Evolutionary conservation across 2,113 vertebrate species (phyloP).

Genomic region (Ariopsis seemanni): DNA sequence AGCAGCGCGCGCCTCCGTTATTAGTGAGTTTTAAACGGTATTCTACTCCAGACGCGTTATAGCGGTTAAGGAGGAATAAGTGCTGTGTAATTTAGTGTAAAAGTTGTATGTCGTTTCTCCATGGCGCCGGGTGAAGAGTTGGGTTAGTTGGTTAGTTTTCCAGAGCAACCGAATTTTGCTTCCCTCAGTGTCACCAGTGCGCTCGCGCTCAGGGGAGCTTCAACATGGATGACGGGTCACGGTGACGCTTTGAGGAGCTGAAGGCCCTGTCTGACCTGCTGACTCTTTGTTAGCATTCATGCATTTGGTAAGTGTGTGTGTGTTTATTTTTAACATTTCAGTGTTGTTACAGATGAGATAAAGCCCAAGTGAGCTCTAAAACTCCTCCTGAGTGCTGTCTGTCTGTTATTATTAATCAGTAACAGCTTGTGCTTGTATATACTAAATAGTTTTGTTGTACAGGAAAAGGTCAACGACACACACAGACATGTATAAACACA

Average conservation of each 20-base stretch:
- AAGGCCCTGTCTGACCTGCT: constrained; percentile 23
- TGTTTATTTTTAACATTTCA: too few species aligned
- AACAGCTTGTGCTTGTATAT: background rate
- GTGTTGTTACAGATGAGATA: background rate
- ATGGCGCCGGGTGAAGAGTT: constrained; percentile 35
- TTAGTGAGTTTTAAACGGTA: background rate
- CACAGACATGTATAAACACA: too few species aligned
- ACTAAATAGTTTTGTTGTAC: background rate
- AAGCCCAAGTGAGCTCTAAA: background rate
- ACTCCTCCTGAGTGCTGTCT: background rate
- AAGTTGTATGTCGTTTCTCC: background rate
- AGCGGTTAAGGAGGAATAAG: background rate
- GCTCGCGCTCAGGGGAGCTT: background rate
- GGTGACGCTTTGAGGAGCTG: constrained; percentile 44
- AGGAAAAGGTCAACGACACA: too few species aligned
- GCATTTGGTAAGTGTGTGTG: constrained; percentile 43
- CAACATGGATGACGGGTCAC: constrained; percentile 54
- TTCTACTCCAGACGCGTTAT: background rate
- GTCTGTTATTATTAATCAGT: background rate
- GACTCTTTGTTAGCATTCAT: constrained; percentile 27
- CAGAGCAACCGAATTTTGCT: too few species aligned
- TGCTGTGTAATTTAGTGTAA: background rate
- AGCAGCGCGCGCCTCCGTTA: background rate
- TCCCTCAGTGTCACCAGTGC: background rate
- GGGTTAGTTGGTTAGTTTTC: background rate